Evolutionary conservation across 2,113 vertebrate genomes (phyloP), one percentile per base, ranked within the genome.

Genomic region (Myocastor coypus): DNA sequence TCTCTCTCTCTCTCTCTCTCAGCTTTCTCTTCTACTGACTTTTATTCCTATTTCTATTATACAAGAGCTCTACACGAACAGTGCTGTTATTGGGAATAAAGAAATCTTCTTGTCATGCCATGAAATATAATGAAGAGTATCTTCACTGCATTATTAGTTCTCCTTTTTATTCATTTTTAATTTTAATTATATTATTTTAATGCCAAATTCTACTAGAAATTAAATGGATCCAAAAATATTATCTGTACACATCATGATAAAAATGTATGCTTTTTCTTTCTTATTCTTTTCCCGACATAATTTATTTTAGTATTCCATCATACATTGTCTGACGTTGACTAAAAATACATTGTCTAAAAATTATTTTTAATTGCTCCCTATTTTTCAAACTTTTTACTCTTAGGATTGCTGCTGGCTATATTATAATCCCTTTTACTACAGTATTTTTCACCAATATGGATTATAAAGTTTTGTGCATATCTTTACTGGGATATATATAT

Each of bases 341-440:
- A n/a, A n/a, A 82, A 81, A 77, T 91, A 84, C 50, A n/a, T n/a
- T n/a, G n/a, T n/a, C n/a, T n/a, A 84, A 46, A 37, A 84, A 68
- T 4, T 50, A 32, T 20, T 69, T n/a, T 40, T 89, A 57, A 93
- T 3, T 7, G 5, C 34, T 52, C 57, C 77, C 46, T 68, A 80
- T 80, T 71, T 26, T 89, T 89, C 13, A 34, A 75, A 8, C 30
- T 26, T 94, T 66, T 32, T 34, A 73, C 75, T 59, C 3, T 75
- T 90, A 3, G 19, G 57, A 6, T 46, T 87, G 1, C 32, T 61
- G 55, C 69, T 87, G 50, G 2, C 50, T 57, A 83, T 87, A 78
- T 73, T 82, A 2, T 32, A 73, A 93, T 4, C 32, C 63, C 81
- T 37, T 85, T 2, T 92, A 64, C 9, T 20, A 32, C 87, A 26